Evolutionary conservation across 1,140 invertebrate genomes (phyloP), one percentile per base, ranked within the genome.

Genomic region (Harpegnathos saltator): DNA sequence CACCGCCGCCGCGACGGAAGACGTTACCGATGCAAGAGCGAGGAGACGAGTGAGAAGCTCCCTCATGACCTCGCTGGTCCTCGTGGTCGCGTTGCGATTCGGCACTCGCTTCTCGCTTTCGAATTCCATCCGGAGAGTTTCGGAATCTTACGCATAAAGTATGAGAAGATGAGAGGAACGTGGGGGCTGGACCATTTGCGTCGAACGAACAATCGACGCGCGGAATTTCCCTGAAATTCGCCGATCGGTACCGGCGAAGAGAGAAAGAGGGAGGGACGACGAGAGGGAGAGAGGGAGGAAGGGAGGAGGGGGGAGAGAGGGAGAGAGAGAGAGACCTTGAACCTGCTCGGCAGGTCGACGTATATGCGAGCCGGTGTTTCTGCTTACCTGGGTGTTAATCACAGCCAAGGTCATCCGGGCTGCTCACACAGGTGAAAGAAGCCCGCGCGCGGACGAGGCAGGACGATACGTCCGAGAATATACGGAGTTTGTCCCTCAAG

Each of bases 311-410:
- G 11, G 9, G 38, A 9, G 38, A 44, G 38, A 9, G 38, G 11
- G 38, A 44, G 38, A 56, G 44, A 26, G 17, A 33, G 59, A 14
- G 63, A 85, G 90, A 90, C 91, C 91, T 93, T 93, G 91, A 93
- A 93, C 91, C 87, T 89, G 82, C 74, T 50, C 87, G 75, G 22
- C 75, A 26, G 82, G 66, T 85, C 83, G 77, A 73, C 71, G 59
- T 85, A 87, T 82, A 65, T 58, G 63, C 83, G 69, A 87, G 86
- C 83, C 86, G 83, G 83, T 88, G 86, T 83, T 87, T 87, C 87
- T 85, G 77, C 85, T 83, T 81, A 78, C 74, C 87, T 83, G 80
- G 81, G 80, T 87, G 86, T 89, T 88, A 88, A 89, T 89, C 87
- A 88, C 86, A 85, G 80, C 84, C 87, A 88, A 88, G 86, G 84